Base-by-base conservation (phyloP, 2,888 invertebrate genomes). In the Nomada hirtipes region DNA sequence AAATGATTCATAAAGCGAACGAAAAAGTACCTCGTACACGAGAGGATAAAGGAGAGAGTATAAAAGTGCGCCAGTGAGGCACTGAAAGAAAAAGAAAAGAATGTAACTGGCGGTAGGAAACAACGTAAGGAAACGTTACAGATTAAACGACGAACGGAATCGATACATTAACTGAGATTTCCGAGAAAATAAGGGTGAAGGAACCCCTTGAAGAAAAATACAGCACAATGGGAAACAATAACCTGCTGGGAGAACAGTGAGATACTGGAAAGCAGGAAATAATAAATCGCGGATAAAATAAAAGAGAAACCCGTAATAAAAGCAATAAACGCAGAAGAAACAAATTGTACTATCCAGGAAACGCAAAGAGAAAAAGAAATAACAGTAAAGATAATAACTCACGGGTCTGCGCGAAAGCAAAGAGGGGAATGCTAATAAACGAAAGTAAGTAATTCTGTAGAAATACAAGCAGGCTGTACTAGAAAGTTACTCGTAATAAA, bases 1-100 rank as follows among this genome's bases (percentile, higher is more conserved):
- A 70, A 70, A 47, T 59, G 70, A 70, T 60, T 70, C 59, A 70
- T 70, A 70, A 60, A 70, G 18, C 59, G 20, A 4, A 9, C 13
- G 15, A 60, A 50, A 59, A 70, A 50, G 47, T 70, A 20, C 20
- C 29, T n/a, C 47, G 15, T 47, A 4, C 13, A 29, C 59, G 15
- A 47, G 29, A 4, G 47, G 59, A 23, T 47, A 26, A 47, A 47
- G 53, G 18, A 70, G 15, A 3, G 15, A 47, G 47, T 70, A 47
- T 29, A 29, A 53, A 44, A 59, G 15, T 20, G 4, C n/a, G 18
- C 23, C 1, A 15, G 20, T 59, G 29, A 20, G 20, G 47, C 13
- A 4, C 1, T 29, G 15, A 57, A 3, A 10, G n/a, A 29, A 29
- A 44, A 26, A 29, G 36, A 36, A 36, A 36, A 42, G n/a, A 9